phyloP scores from a whole-genome alignment of 2,888 invertebrate genomes.

The Anoncus sp. region DNA sequence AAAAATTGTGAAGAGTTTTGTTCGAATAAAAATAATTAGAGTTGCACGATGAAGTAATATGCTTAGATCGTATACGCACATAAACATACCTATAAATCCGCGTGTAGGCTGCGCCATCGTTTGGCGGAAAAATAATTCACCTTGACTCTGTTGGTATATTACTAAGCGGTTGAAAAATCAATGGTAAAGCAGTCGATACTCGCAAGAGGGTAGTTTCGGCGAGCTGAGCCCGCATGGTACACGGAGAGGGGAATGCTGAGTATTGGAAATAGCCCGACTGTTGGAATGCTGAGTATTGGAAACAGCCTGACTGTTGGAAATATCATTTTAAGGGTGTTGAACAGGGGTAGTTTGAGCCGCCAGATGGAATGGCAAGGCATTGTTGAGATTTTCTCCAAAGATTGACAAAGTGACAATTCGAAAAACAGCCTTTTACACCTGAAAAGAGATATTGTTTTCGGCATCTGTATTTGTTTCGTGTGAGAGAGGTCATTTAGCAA shows the following conservation, averaged over 20 bases:
- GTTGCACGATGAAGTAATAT: too few relatives aligned
- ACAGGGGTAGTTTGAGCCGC: conserved; percentile 16
- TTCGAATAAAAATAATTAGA: too few relatives aligned
- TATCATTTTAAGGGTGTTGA: neutral
- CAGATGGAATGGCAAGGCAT: conserved; percentile 26
- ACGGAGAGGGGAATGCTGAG: neutral
- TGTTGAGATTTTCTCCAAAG: neutral
- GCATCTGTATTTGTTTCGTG: too few relatives aligned
- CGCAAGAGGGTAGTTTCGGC: neutral
- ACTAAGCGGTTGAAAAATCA: neutral
- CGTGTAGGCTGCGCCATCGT: neutral
- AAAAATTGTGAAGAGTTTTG: too few relatives aligned
- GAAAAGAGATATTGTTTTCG: neutral
- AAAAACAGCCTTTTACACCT: neutral
- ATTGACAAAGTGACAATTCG: neutral
- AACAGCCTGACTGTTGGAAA: conserved; percentile 19
- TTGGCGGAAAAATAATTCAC: neutral
- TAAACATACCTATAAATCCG: neutral
- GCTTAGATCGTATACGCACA: too few relatives aligned
- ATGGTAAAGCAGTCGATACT: neutral
- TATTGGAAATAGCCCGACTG: neutral
- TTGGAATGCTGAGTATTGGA: neutral
- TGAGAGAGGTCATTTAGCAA: too few relatives aligned
- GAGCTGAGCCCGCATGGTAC: neutral
- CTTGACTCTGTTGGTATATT: neutral